phyloP scores from a whole-genome alignment of 2,113 vertebrate species.

The Cichladusa arquata region DNA sequence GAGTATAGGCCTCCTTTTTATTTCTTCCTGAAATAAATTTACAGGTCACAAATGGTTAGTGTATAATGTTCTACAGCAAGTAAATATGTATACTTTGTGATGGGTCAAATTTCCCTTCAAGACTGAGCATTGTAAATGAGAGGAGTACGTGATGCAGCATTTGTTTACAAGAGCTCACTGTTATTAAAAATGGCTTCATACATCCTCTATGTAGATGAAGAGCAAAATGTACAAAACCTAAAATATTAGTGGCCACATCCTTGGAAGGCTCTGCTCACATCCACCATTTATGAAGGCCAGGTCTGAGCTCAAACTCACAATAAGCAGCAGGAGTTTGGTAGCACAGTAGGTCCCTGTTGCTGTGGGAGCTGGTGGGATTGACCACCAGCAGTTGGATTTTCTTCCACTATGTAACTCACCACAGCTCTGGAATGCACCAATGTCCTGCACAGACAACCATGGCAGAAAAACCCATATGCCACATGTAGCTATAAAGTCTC shows the following conservation, averaged over 20 bases:
- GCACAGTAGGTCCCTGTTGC: background rate
- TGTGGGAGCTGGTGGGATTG: background rate
- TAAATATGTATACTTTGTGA: background rate
- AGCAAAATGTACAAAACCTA: background rate
- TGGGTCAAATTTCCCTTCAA: background rate
- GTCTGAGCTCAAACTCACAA: background rate
- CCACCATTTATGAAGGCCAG: background rate
- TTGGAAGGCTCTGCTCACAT: background rate
- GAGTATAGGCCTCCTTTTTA: background rate
- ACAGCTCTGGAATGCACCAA: background rate
- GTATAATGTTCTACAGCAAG: background rate
- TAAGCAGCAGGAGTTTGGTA: background rate
- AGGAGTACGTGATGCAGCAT: background rate
- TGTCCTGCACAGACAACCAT: fast-evolving
- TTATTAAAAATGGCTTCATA: background rate
- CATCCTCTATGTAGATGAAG: background rate
- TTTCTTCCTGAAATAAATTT: background rate
- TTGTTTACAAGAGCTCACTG: background rate
- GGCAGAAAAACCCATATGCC: background rate
- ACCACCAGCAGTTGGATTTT: background rate
- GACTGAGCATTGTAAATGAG: background rate
- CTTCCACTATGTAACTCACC: background rate
- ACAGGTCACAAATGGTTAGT: background rate
- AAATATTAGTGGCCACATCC: background rate
- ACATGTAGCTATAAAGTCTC: background rate